Base-by-base conservation (phyloP, 2,113 vertebrate genomes). In the Sylvilagus bachmani region DNA sequence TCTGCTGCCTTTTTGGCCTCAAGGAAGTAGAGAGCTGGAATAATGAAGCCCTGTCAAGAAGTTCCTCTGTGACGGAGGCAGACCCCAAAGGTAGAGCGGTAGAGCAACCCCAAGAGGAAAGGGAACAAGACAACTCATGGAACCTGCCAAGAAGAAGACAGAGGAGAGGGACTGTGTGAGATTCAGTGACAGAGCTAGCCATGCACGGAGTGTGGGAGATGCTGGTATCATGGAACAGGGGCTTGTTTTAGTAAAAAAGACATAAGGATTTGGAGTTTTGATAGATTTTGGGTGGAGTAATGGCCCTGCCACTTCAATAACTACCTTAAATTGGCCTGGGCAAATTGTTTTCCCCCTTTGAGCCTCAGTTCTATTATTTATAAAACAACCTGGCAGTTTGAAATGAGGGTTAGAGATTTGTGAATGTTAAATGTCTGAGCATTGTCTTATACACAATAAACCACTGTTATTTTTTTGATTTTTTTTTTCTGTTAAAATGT, bases 351-450 rank as follows among this genome's bases (percentile, higher is more conserved):
- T 82, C 61, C 49, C 21, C 74, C 27, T 92, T 67, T 55, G 24
- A 82, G n/a, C n/a, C 27, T 80, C 75, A 87, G n/a, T 82, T 44
- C n/a, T 3, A 67, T 38, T 89, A 75, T 86, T 92, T 44, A 33
- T 70, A 61, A 79, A 70, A 51, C 81, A 55, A 44, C 13, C 5
- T 84, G 8, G 9, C 12, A 29, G 7, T 10, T 74, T 82, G 38
- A 58, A 66, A 58, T 91, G 24, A 88, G 44, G 25, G 27, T 88
- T 33, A 51, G 33, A 73, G 31, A 66, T 79, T 33, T 31, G 58
- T 82, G 21, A 78, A 70, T 36, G 51, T 33, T 61, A 83, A 55
- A 53, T 79, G 67, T 2, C 64, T 79, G 33, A 64, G 53, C 21
- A 29, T 19, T 53, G 14, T 44, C 51, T 96, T 51, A n/a, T 36